Base-by-base conservation (phyloP, 2,797 vertebrate species). In the Pyrocephalus nanus region DNA sequence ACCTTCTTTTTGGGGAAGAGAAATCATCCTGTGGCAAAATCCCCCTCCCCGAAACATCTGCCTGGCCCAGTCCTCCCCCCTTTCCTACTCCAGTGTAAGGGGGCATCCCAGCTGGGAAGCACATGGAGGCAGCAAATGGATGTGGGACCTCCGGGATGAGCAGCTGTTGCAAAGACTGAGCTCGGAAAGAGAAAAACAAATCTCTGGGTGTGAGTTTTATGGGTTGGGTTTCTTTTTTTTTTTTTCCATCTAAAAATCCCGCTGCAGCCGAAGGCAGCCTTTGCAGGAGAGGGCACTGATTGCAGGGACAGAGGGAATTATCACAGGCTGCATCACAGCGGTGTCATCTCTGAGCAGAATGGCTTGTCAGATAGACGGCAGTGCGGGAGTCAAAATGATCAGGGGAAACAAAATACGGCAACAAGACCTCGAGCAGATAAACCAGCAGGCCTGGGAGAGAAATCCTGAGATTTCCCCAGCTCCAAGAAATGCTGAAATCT, bases 351-450 rank as follows among this genome's bases (percentile, higher is more conserved):
- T 2, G 67, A 87, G 60, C 72, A 85, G 87, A 67, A 38, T 14
- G 27, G 57, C 40, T 78, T 76, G 84, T 70, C 91, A 94, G 87
- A 87, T 20, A 89, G 82, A 80, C 6, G 4, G 2, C n/a, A 94
- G 65, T 5, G 0, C 2, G 0, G 32, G 69, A 90, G 66, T 55
- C 83, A 79, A 13, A 85, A 34, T 3, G 14, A 90, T 71, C 86
- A n/a, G 10, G 45, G 1, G 21, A 30, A 81, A 34, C 47, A 65
- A 88, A 86, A 48, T 1, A 47, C 4, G 0, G 72, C 67, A 67
- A 26, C 0, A 6, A 88, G 72, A 61, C 57, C 85, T 60, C 1
- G 0, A 76, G 51, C 50, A 92, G 62, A 89, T 58, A 88, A 89
- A 60, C 43, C 47, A 54, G 26, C 47, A 27, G 14, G 21, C 14